These are phyloP conservation scores for Siniperca chuatsi DNA, from an alignment of 2,113 vertebrate genomes.

Conservation along the genomic window DNA sequence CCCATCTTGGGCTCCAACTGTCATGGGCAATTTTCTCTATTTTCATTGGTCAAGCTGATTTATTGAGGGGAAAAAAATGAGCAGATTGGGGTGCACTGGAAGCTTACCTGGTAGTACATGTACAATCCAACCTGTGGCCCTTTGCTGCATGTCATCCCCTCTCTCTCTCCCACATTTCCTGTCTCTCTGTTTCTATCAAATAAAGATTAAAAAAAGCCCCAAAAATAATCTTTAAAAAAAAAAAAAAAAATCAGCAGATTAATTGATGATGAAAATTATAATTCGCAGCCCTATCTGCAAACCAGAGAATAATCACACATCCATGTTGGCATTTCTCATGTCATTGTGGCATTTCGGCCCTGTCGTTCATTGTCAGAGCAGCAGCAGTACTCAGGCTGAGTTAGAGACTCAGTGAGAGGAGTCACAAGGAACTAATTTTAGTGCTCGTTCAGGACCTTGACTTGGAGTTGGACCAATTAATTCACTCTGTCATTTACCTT, in stretches of 20 bases:
- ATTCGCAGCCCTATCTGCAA: neutral
- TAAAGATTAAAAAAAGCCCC: too few relatives aligned
- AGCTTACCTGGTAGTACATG: too few relatives aligned
- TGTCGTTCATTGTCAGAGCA: neutral
- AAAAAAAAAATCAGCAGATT: too few relatives aligned
- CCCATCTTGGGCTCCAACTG: neutral
- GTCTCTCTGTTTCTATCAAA: too few relatives aligned
- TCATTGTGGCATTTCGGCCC: neutral
- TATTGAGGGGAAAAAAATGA: neutral
- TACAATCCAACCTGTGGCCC: too few relatives aligned
- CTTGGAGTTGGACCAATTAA: neutral
- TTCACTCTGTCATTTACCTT: neutral
- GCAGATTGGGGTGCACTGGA: neutral
- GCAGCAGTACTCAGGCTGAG: neutral
- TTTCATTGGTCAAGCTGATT: neutral
- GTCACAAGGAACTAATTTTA: constrained; percentile 61
- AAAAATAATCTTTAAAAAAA: too few relatives aligned
- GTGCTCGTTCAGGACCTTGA: neutral
- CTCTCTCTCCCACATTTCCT: too few relatives aligned
- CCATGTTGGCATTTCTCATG: neutral
- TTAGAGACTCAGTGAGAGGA: constrained; percentile 7
- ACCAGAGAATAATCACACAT: neutral
- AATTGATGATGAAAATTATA: neutral
- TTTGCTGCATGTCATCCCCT: too few relatives aligned
- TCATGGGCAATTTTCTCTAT: neutral